These are phyloP conservation scores for Dinoponera quadriceps DNA, from an alignment of 1,140 invertebrate genomes.

Conservation along the genomic window DNA sequence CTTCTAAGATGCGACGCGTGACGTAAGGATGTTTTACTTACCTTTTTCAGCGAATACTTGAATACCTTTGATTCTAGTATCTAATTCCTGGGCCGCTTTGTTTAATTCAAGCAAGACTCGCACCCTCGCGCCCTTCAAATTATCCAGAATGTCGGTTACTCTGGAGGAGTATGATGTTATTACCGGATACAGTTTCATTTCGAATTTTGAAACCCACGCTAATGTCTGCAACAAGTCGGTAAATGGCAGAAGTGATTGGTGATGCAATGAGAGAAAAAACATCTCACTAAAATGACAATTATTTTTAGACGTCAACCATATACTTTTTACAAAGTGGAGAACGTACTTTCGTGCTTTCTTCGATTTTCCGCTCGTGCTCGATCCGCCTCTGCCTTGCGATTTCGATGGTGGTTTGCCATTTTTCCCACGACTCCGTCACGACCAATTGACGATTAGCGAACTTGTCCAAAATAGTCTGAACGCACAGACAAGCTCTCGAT, in stretches of 20 bases:
- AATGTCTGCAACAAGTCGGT: slow-evolving; percentile 85
- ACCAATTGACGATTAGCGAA: slow-evolving; percentile 89
- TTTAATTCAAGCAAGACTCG: slow-evolving; percentile 88
- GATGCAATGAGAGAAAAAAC: background rate
- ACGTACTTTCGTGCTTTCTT: slow-evolving; percentile 91
- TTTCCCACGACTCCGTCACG: slow-evolving; percentile 89
- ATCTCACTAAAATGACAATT: background rate
- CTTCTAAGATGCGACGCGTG: background rate
- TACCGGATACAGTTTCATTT: slow-evolving; percentile 92
- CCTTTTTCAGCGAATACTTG: slow-evolving; percentile 85
- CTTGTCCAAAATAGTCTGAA: slow-evolving; percentile 90
- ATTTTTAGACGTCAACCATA: background rate
- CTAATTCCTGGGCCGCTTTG: slow-evolving; percentile 90
- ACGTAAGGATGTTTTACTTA: slow-evolving; percentile 60
- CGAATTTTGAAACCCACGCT: slow-evolving; percentile 90
- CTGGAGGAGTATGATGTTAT: slow-evolving; percentile 88
- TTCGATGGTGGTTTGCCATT: slow-evolving; percentile 88
- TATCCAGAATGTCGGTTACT: slow-evolving; percentile 86
- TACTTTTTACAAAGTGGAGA: slow-evolving; percentile 8
- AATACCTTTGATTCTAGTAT: slow-evolving; percentile 89
- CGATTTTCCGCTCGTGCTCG: slow-evolving; percentile 90
- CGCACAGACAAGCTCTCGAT: slow-evolving; percentile 88
- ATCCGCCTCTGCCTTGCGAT: slow-evolving; percentile 89
- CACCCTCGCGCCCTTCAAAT: slow-evolving; percentile 88
- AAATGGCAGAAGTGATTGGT: slow-evolving; percentile 6